phyloP scores from a whole-genome alignment of 2,113 vertebrate genomes.

The Sphaerodactylus townsendi region DNA sequence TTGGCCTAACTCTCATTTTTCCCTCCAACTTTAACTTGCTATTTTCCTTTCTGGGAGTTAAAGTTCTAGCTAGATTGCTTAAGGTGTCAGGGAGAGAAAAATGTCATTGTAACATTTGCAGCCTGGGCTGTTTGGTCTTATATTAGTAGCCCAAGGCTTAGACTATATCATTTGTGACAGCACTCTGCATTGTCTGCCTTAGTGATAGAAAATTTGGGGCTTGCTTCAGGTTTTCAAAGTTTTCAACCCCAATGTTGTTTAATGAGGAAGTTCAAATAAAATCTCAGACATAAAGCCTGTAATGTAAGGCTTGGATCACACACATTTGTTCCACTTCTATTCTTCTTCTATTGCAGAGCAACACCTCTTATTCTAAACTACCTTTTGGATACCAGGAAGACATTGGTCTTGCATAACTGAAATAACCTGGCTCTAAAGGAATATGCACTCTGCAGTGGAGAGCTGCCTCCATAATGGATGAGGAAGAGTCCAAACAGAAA shows the following conservation, averaged over 20 bases:
- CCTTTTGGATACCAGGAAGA: too few species aligned
- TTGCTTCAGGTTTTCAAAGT: neutral
- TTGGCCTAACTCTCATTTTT: slow-evolving; percentile 68
- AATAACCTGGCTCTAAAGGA: too few species aligned
- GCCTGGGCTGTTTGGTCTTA: neutral
- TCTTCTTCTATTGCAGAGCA: too few species aligned
- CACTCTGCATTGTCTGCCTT: neutral
- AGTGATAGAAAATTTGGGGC: neutral
- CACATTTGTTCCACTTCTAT: too few species aligned
- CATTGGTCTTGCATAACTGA: too few species aligned
- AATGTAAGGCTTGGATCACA: too few species aligned
- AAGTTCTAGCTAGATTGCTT: slow-evolving; percentile 53
- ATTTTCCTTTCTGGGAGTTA: slow-evolving; percentile 41
- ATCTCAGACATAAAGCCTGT: neutral
- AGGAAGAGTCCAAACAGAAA: too few species aligned
- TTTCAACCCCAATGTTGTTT: neutral
- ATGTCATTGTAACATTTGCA: neutral
- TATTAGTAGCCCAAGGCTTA: neutral
- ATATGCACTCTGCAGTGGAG: too few species aligned
- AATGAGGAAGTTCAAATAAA: neutral
- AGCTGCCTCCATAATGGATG: too few species aligned
- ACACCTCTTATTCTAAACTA: too few species aligned
- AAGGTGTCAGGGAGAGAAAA: slow-evolving; percentile 53
- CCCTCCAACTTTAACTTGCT: slow-evolving; percentile 64
- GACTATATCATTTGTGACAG: neutral